phyloP scores from a whole-genome alignment of 2,797 vertebrate genomes.

The Acridotheres tristis region DNA sequence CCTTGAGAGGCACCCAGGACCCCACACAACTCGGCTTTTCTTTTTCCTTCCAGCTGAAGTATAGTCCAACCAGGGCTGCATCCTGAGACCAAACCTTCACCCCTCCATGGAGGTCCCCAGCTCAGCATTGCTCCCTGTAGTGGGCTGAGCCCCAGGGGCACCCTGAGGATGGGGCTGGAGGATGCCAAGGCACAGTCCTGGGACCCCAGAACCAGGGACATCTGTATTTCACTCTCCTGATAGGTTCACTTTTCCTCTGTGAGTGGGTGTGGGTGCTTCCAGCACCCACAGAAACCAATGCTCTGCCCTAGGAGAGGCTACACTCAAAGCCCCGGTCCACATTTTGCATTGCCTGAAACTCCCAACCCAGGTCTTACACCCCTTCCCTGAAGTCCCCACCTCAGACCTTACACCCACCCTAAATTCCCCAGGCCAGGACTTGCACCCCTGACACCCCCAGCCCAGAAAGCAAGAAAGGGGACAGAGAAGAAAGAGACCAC shows the following conservation, averaged over 20 bases:
- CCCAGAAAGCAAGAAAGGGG: background rate
- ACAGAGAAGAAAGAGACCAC: background rate
- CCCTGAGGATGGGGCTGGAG: background rate
- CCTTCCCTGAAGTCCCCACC: background rate
- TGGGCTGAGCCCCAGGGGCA: background rate
- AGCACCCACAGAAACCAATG: background rate
- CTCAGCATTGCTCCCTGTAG: background rate
- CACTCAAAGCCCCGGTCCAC: background rate
- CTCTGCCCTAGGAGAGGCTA: background rate
- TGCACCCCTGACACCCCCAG: background rate
- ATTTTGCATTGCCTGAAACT: background rate
- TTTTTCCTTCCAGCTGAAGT: background rate
- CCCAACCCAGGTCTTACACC: background rate
- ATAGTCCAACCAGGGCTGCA: background rate
- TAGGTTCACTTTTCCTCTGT: background rate
- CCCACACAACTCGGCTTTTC: background rate
- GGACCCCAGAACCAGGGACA: background rate
- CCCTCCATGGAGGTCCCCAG: background rate
- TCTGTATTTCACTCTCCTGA: background rate
- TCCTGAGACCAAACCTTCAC: background rate
- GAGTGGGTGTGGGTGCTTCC: rapidly evolving
- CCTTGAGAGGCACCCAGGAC: background rate
- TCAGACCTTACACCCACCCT: background rate
- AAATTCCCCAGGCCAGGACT: background rate
- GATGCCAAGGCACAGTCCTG: background rate